Evolutionary conservation across 2,113 vertebrate species (phyloP).

Genomic region (Gopherus flavomarginatus): DNA sequence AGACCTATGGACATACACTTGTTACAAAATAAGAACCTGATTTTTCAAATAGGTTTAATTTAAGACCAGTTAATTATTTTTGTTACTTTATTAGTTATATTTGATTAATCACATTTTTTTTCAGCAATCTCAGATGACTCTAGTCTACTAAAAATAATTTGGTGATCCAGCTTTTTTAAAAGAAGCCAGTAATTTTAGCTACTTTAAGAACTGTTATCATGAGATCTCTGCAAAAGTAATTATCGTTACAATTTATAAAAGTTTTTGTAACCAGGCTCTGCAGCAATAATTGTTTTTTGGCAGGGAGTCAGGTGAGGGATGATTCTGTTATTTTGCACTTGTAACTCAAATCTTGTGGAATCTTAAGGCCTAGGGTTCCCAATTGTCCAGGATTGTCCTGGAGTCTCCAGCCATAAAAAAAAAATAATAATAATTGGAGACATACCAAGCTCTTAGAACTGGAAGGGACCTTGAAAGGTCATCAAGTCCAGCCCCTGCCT

Average conservation of each 20-base stretch:
- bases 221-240: neutral
- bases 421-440: too few relatives aligned
- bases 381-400: neutral
- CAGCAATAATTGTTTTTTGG: neutral
- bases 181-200: neutral
- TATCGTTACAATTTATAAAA: neutral
- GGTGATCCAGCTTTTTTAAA: neutral
- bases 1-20: neutral
- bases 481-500: too few relatives aligned
- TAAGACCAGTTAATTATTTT: neutral
- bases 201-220: neutral
- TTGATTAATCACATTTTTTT: neutral
- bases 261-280: neutral
- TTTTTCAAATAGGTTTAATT: neutral
- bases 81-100: rapidly evolving
- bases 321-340: neutral
- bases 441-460: too few relatives aligned
- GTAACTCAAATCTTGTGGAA: neutral
- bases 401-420: too few relatives aligned
- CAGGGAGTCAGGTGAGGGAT: neutral
- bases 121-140: neutral
- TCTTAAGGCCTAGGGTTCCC: neutral
- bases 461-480: too few relatives aligned
- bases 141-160: neutral
- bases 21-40: neutral